A percentile compares a stretch with the other conserved stretches of the same genome.
Conservation (phyloP, 2,113 vertebrate species). For the Elachura formosa region DNA sequence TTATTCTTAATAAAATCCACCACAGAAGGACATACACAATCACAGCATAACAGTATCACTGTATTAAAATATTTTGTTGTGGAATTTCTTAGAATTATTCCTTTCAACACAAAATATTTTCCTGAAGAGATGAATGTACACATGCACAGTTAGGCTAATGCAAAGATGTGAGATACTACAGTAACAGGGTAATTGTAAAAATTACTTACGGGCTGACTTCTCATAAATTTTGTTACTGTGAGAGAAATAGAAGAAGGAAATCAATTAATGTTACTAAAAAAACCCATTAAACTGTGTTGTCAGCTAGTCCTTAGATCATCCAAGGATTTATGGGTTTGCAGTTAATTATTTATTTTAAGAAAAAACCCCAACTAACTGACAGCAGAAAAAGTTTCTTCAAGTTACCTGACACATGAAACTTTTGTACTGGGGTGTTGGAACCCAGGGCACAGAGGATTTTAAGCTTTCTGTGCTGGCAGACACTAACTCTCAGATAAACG, state of each 20-base stretch:
- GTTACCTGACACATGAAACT: not conserved
- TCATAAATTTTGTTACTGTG: not conserved
- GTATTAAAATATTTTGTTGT: not conserved
- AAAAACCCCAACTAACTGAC: not conserved
- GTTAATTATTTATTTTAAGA: not conserved
- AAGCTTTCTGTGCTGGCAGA: too few relatives aligned
- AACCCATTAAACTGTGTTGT: not conserved
- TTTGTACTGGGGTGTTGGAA: not conserved
- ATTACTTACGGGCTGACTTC: not conserved
- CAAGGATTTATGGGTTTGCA: not conserved
- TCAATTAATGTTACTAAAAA: not conserved
- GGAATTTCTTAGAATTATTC: not conserved
- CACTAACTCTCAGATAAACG: too few relatives aligned
- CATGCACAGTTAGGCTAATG: not conserved
- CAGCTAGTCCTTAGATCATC: not conserved
- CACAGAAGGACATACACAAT: not conserved
- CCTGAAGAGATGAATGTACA: not conserved
- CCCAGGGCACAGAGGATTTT: too few relatives aligned
- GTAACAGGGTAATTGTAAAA: not conserved
- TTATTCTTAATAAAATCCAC: not conserved
- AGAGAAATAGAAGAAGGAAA: not conserved
- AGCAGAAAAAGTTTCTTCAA: not conserved
- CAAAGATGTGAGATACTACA: not conserved
- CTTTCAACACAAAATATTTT: not conserved
- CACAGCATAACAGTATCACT: not conserved